These are phyloP conservation scores for Mercenaria mercenaria DNA, from an alignment of 1,140 invertebrate species.

Conservation along the genomic window DNA sequence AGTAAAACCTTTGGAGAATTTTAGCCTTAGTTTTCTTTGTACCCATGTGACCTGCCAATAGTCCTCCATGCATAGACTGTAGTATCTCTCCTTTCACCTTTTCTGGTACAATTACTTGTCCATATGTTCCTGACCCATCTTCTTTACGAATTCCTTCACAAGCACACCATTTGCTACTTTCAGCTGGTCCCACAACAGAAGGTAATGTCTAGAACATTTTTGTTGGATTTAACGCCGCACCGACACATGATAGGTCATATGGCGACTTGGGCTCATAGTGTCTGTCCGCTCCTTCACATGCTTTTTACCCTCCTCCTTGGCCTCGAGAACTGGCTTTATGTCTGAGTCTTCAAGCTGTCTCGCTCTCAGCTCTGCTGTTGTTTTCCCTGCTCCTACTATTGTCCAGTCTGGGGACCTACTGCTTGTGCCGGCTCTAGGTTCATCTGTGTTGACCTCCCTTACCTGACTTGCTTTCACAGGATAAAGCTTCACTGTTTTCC, in stretches of 20 bases:
- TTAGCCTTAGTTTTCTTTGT: conserved; percentile 18
- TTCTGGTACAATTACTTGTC: not conserved
- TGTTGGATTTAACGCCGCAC: too few species aligned
- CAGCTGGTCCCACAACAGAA: not conserved
- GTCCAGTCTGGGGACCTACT: not conserved
- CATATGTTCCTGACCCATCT: not conserved
- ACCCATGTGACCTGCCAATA: not conserved
- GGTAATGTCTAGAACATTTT: conserved; percentile 11
- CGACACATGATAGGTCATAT: too few species aligned
- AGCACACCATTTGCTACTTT: not conserved
- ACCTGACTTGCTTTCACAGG: not conserved
- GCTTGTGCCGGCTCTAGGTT: not conserved
- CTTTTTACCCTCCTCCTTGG: not conserved
- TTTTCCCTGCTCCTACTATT: not conserved
- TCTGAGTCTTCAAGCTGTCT: not conserved
- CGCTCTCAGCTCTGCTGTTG: not conserved
- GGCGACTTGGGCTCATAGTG: not conserved
- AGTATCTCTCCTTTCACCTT: not conserved
- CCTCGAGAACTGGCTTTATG: not conserved
- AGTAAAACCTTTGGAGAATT: not conserved
- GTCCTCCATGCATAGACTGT: not conserved
- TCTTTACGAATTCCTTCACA: not conserved
- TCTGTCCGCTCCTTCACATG: not conserved
- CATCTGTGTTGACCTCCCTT: not conserved
- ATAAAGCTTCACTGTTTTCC: too few species aligned